A percentile compares a stretch with the other conserved stretches of the same genome.
These are phyloP conservation scores for Atrina japonica DNA, from an alignment of 2,888 invertebrate genomes.

Conservation along the genomic window DNA sequence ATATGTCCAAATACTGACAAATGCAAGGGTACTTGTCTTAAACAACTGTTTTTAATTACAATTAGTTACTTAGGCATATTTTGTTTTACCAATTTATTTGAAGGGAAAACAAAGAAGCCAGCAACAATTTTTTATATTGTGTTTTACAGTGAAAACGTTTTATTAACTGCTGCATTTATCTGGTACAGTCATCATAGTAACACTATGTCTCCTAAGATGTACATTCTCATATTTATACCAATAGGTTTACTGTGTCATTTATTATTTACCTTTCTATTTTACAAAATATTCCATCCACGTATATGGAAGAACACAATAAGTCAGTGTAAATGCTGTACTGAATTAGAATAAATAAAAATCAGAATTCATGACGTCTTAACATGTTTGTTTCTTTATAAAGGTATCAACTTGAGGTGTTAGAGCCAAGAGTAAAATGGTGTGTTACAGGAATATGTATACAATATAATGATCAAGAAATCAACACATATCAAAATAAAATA, in stretches of 20 bases:
- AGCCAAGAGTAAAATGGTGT: no score
- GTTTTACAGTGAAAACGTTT: slow-evolving; percentile 3
- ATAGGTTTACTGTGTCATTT: neutral
- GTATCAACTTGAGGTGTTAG: no score
- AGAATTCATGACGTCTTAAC: no score
- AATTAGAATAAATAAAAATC: no score
- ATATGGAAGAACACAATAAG: neutral
- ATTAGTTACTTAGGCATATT: slow-evolving; percentile 1
- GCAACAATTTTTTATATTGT: neutral
- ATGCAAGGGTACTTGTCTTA: neutral
- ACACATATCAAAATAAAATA: no score
- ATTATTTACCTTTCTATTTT: neutral
- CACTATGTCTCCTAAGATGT: neutral
- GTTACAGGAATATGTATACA: no score
- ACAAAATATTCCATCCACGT: neutral
- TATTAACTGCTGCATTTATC: neutral
- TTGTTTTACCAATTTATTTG: slow-evolving; percentile 2
- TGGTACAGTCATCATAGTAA: neutral
- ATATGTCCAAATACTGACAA: neutral
- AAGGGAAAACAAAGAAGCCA: neutral
- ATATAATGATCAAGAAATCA: no score
- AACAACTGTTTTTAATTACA: neutral
- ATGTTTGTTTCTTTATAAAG: no score
- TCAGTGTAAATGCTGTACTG: neutral
- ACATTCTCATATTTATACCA: neutral